Percentiles rank a stretch among this genome's conserved stretches.
phyloP scores from a whole-genome alignment of 37 sponge, comb jelly and placozoan species.

The Cliona cf. orientalis region DNA sequence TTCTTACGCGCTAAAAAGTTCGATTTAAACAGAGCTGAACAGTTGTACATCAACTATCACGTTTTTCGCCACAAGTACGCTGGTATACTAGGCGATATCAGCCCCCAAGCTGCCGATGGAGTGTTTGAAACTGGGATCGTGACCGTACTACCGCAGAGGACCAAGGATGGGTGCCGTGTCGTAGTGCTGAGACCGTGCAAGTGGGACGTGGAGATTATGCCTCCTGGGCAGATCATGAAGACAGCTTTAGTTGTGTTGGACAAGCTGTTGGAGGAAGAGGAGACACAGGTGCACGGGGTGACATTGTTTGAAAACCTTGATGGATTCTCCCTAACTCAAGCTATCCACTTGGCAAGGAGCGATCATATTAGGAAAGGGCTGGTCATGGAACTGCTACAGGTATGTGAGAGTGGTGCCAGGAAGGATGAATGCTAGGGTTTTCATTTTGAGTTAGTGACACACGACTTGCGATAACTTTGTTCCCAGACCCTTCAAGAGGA shows the following conservation, averaged over 20 bases:
- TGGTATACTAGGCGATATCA: constrained; percentile 43
- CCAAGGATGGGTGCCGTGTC: constrained; percentile 19
- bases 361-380: constrained; percentile 28
- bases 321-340: constrained; percentile 26
- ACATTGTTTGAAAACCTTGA: constrained; percentile 29
- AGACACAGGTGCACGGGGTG: constrained; percentile 77
- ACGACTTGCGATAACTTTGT: not conserved
- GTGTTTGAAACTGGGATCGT: constrained; percentile 19
- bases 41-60: constrained; percentile 60
- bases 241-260: constrained; percentile 50
- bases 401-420: not conserved
- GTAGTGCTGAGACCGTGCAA: not conserved
- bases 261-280: constrained; percentile 65
- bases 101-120: constrained; percentile 2
- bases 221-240: not conserved
- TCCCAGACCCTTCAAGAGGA: too few species aligned
- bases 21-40: constrained; percentile 45
- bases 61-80: constrained; percentile 43
- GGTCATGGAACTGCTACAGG: constrained; percentile 49
- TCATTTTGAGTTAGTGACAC: not conserved
- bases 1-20: constrained; percentile 72
- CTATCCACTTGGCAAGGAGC: constrained; percentile 17
- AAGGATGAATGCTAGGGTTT: too few species aligned
- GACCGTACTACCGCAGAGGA: constrained; percentile 16
- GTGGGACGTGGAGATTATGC: constrained; percentile 2